A percentile compares a stretch with the other conserved stretches of the same genome.
Conservation (phyloP, 2,888 invertebrate genomes). For the Cremastinae sp. region DNA sequence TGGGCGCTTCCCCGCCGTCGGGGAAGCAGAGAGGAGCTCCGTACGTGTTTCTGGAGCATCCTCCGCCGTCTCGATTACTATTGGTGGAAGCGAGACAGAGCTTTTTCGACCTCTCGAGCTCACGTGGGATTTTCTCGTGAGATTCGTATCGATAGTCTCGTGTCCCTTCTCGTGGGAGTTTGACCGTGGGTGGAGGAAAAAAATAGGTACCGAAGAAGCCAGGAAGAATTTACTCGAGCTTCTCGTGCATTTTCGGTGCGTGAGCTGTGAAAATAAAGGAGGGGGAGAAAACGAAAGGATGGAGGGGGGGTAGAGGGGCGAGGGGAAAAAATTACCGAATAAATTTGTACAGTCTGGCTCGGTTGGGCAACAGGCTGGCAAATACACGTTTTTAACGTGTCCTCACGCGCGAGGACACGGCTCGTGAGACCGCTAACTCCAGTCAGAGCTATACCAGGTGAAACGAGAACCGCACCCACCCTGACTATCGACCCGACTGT, state of each 20-base stretch:
- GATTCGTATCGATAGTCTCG: slow-evolving; percentile 30
- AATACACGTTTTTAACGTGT: slow-evolving; percentile 16
- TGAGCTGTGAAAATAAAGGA: slow-evolving; percentile 16
- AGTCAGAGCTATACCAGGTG: slow-evolving; percentile 62
- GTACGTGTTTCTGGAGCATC: not conserved
- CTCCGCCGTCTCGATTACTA: slow-evolving; percentile 10
- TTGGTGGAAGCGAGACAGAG: slow-evolving; percentile 15
- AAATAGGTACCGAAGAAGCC: slow-evolving; percentile 15
- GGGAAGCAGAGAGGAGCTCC: not conserved
- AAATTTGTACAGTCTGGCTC: slow-evolving; percentile 19
- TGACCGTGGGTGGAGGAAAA: slow-evolving; percentile 21
- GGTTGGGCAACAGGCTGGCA: slow-evolving; percentile 28
- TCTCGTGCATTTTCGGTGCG: not conserved
- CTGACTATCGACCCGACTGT: slow-evolving; percentile 74
- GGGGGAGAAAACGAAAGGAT: slow-evolving; percentile 23
- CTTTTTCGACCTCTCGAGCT: slow-evolving; percentile 41
- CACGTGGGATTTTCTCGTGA: slow-evolving; percentile 23
- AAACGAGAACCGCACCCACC: slow-evolving; percentile 75
- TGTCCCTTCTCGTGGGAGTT: slow-evolving; percentile 16
- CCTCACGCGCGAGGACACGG: slow-evolving; percentile 49
- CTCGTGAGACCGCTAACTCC: slow-evolving; percentile 65
- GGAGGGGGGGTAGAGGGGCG: too few species aligned
- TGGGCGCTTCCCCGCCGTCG: too few species aligned
- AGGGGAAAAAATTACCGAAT: too few species aligned
- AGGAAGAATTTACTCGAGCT: slow-evolving; percentile 16